phyloP scores from a whole-genome alignment of 2,797 vertebrate genomes.

The Lagorchestes hirsutus region DNA sequence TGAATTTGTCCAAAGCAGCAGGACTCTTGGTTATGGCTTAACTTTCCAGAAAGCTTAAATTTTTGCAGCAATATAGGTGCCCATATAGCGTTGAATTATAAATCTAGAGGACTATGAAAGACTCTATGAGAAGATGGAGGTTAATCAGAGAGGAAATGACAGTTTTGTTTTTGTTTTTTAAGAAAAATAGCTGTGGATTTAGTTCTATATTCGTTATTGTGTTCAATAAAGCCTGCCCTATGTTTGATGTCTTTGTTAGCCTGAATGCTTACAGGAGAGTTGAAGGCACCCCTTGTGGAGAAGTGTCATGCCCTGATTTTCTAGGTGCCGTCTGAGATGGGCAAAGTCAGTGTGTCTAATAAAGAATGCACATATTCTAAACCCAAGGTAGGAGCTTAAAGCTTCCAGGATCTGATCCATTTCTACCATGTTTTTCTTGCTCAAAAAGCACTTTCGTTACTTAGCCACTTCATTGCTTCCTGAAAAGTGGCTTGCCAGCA shows the following conservation, averaged over 20 bases:
- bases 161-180: neutral
- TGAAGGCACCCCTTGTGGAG: neutral
- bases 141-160: neutral
- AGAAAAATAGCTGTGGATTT: neutral
- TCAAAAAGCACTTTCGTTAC: conserved; percentile 58
- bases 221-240: neutral
- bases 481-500: conserved; percentile 62
- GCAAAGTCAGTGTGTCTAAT: neutral
- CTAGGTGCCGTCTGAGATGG: neutral
- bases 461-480: conserved; percentile 63
- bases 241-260: neutral
- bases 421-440: conserved; percentile 8
- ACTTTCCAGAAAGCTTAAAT: neutral
- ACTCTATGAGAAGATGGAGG: neutral
- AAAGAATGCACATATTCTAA: conserved; percentile 48
- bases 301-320: neutral
- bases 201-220: neutral
- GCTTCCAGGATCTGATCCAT: conserved; percentile 30
- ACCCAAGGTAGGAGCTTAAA: conserved; percentile 61
- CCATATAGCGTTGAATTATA: neutral
- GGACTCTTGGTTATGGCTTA: neutral
- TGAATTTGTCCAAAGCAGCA: neutral
- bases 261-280: neutral
- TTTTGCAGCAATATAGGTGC: neutral
- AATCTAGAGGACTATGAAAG: neutral